Evolutionary conservation across 37 sponge, comb jelly and placozoan species (phyloP), one percentile per base, ranked within the genome.

Genomic region (Lycopodina hypogea): DNA sequence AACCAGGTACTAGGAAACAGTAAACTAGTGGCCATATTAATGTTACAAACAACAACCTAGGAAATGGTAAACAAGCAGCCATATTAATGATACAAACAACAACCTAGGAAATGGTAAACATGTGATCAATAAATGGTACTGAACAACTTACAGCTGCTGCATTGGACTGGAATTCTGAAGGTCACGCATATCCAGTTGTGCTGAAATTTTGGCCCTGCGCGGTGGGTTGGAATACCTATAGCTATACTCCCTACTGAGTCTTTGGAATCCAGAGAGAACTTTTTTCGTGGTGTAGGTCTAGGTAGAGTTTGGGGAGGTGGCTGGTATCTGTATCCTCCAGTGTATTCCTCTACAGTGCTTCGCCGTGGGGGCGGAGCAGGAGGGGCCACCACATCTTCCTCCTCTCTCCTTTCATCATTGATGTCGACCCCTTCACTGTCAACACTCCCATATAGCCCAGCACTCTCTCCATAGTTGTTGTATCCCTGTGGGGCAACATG

Each of bases 301-400:
- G 74, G 74, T 21, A 57, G 8, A 55, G 74, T 53, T 19, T 24
- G 19, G 8, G 74, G 32, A 29, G 40, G 36, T 1, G 3, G 23
- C 24, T 60, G 24, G 6, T 7, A 29, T 11, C 26, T 36, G n/a
- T 38, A 14, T 45, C n/a, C 12, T 8, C 48, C 48, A 3, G 17
- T 48, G 9, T 41, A 23, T 8, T 70, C 41, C 2, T 70, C 48
- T 2, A 19, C 23, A 30, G 17, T 17, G 30, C 35, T 3, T 3
- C 66, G 66, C 30, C 66, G 26, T 15, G 66, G 66, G 83, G 87
- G 37, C 81, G 91, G 86, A 86, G 90, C 86, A 83, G 87, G 80
- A 83, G 82, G 48, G n/a, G 75, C 33, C 30, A 30, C 66, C 53
- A 71, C 72, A 45, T 59, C 71, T 4, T 21, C 42, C 26, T 26